Evolutionary conservation across 2,113 vertebrate genomes (phyloP).

Genomic region (Sinocyclocheilus maitianheensis): DNA sequence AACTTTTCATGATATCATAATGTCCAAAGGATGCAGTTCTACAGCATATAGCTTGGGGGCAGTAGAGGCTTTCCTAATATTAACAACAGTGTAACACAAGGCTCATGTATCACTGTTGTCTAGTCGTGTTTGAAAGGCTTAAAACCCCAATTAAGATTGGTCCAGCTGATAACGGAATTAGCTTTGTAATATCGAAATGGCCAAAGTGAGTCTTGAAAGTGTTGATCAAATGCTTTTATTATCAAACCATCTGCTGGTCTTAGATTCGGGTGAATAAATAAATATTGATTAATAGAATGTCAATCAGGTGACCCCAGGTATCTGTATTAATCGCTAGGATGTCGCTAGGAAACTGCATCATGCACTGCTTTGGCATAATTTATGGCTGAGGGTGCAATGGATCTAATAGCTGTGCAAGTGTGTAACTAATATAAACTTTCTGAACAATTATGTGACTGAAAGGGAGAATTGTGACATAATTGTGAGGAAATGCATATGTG

Average conservation of each 20-base stretch:
- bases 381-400: background rate
- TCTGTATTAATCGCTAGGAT: background rate
- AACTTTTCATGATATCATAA: background rate
- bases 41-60: slow-evolving; percentile 63
- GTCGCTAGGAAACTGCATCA: background rate
- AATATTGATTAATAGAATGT: slow-evolving; percentile 33
- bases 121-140: slow-evolving; percentile 53
- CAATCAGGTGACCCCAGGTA: slow-evolving; percentile 17
- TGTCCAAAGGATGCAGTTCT: slow-evolving; percentile 45
- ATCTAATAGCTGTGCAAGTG: background rate
- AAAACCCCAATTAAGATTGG: slow-evolving; percentile 73
- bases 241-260: slow-evolving; percentile 58
- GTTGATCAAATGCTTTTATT: slow-evolving; percentile 45
- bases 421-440: background rate
- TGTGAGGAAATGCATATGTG: background rate
- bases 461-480: background rate
- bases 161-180: slow-evolving; percentile 72
- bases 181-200: slow-evolving; percentile 65
- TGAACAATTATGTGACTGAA: background rate
- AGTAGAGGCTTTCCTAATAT: slow-evolving; percentile 59
- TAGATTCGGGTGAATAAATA: slow-evolving; percentile 28
- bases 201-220: slow-evolving; percentile 61
- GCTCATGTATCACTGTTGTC: slow-evolving; percentile 49
- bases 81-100: background rate
- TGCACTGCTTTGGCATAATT: background rate